These are phyloP conservation scores for Anguilla marmorata DNA, from an alignment of 2,797 vertebrate species.

Conservation along the genomic window DNA sequence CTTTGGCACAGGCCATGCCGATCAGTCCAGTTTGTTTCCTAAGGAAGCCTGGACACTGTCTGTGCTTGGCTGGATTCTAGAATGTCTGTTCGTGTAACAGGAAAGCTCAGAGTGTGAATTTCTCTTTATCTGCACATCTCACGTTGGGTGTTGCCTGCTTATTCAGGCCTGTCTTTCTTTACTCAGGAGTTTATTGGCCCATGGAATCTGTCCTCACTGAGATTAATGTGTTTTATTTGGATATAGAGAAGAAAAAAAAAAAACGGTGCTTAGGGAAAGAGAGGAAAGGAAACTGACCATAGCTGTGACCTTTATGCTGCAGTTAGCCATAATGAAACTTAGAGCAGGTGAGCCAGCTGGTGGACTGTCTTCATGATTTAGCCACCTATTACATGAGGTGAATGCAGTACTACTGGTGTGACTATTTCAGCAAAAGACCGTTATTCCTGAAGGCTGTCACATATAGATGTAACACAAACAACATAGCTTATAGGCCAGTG, in stretches of 20 bases:
- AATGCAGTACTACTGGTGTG: conserved; percentile 18
- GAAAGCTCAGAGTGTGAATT: neutral
- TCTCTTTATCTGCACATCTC: neutral
- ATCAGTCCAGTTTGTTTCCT: neutral
- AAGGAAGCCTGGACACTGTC: neutral
- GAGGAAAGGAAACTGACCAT: neutral
- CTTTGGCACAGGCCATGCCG: neutral
- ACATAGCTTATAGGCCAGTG: too few species aligned
- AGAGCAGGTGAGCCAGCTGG: neutral
- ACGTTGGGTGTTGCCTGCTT: neutral
- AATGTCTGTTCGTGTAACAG: neutral
- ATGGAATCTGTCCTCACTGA: neutral
- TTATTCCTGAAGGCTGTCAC: too few species aligned
- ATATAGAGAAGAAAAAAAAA: neutral
- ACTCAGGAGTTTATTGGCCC: neutral
- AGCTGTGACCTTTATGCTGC: conserved; percentile 21
- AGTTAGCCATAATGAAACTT: neutral
- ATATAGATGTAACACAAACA: too few species aligned
- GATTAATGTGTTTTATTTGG: conserved; percentile 8
- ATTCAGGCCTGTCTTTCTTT: neutral
- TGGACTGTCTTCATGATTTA: neutral
- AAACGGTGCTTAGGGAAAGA: neutral
- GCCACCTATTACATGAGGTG: neutral
- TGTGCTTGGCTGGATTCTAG: neutral
- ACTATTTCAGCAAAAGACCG: neutral